Percentiles rank a stretch among this genome's conserved stretches.
phyloP scores from a whole-genome alignment of 2,888 invertebrate species.

The Pocota personata region DNA sequence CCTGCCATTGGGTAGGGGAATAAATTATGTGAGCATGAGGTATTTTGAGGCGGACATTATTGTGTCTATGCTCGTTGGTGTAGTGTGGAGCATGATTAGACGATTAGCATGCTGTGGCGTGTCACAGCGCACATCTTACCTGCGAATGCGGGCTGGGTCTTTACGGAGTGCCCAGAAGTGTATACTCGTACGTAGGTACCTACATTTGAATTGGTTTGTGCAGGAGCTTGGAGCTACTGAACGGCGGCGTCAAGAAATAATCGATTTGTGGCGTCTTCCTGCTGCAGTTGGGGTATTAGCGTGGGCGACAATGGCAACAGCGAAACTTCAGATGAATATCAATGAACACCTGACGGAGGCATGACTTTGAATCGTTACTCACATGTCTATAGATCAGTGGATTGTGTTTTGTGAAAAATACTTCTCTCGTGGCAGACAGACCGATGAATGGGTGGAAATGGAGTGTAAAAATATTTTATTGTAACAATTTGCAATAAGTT shows the following conservation, averaged over 20 bases:
- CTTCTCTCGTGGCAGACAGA: constrained; percentile 16
- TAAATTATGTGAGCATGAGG: constrained; percentile 73
- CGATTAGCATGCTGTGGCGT: constrained; percentile 70
- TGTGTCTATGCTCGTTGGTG: constrained; percentile 64
- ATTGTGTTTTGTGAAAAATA: constrained; percentile 21
- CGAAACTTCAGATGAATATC: constrained; percentile 56
- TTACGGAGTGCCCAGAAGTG: constrained; percentile 8
- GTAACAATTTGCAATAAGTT: constrained; percentile 19
- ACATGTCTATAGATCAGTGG: constrained; percentile 17
- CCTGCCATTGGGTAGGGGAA: constrained; percentile 73
- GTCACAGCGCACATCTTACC: constrained; percentile 67
- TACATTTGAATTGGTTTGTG: constrained; percentile 25
- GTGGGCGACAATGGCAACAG: constrained; percentile 60
- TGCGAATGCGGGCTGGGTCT: constrained; percentile 43
- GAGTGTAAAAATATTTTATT: constrained; percentile 13
- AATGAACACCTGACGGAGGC: constrained; percentile 69
- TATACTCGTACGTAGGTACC: too few species aligned
- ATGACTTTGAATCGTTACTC: constrained; percentile 47
- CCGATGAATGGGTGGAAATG: constrained; percentile 11
- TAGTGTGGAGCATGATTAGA: constrained; percentile 71
- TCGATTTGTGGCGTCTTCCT: constrained; percentile 71
- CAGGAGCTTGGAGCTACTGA: constrained; percentile 62
- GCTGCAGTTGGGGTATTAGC: constrained; percentile 56
- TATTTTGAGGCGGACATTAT: constrained; percentile 73
- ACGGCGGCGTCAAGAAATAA: constrained; percentile 56